Evolutionary conservation across 2,888 invertebrate genomes (phyloP), one percentile per base, ranked within the genome.

Genomic region (Omphaloscelis lunosa): DNA sequence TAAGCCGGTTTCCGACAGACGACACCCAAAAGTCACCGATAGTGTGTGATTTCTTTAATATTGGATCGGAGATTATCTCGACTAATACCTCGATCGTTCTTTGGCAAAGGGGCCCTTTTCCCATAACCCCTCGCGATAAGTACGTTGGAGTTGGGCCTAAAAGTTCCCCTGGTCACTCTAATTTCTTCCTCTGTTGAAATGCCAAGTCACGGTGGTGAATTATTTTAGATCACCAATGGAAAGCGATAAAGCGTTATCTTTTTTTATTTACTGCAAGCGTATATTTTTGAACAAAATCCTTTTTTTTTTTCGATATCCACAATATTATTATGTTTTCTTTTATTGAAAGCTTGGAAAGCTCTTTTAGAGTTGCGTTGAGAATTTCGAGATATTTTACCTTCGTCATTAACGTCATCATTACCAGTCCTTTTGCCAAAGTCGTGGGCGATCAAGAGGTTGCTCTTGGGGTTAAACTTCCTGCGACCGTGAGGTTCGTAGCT

Each of bases 121-220:
- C 96, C 96, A 87, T 93, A 96, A 78, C 95, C 96, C 81, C 95
- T 90, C 51, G 96, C 96, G 87, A 96, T 95, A 86, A 95, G 95
- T 74, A 95, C 90, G 83, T 95, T 95, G 80, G 95, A 92, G 86
- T 93, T 93, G 12, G 96, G 95, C 88, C 92, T 94, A 93, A 96
- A 96, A 58, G 92, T 91, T 79, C 94, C 93, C 86, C 95, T 92
- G 87, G 93, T 93, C 89, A 94, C 94, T 92, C 95, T 96, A 85
- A 95, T 93, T 92, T 95, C 94, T 85, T 94, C 94, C 88, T 95
- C 96, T 96, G 95, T 92, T 89, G 87, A 90, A 93, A 93, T 90
- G 82, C 74, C 86, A 92, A 92, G 84, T 89, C 88, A 89, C 72
- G 84, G 82, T 86, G 75, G 80, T 87, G 81, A 86, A 87, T 86